Base-by-base conservation (phyloP, 1,140 invertebrate genomes). In the Drosophila grimshawi region DNA sequence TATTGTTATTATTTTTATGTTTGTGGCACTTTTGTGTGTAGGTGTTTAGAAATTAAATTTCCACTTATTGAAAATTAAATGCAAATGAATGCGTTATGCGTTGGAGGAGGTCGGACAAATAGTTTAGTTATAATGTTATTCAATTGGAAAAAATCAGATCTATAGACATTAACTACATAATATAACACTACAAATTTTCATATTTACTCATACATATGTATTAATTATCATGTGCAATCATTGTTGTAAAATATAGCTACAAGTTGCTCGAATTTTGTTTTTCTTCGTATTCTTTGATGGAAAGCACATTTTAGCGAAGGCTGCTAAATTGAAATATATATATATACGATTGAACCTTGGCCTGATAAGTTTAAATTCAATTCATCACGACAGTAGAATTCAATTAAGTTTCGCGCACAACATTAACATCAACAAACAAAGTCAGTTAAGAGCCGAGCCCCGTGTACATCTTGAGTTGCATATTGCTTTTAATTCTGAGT, bases 61-160 rank as follows among this genome's bases (percentile, higher is more conserved):
- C 57, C 43, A 59, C 57, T 56, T 60, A 45, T 76, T 62, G 30
- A 73, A 82, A 88, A 82, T 88, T 74, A 80, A 88, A 88, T 88
- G 71, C 78, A 76, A 74, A 77, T 65, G 48, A 75, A 81, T 66
- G 49, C 68, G 52, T 61, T 62, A 75, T 59, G 64, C 56, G 78
- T 51, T 43, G 10, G 19, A 19, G 37, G 55, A 59, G 63, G 46
- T 72, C 81, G 79, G 71, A 74, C 64, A 55, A 68, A 62, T 53
- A 52, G 8, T 67, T 73, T 4, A 39, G 27, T 52, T 59, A 29
- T 5, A 10, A 43, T 43, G 19, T 52, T 32, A 45, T 45, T 65
- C 45, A 49, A 52, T 66, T 39, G 45, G 11, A 43, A 37, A 11
- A 56, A 57, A 63, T 53, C 7, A 53, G 5, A 45, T 32, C 29